Evolutionary conservation across 2,888 invertebrate genomes (phyloP).

Genomic region (Troides aeacus): DNA sequence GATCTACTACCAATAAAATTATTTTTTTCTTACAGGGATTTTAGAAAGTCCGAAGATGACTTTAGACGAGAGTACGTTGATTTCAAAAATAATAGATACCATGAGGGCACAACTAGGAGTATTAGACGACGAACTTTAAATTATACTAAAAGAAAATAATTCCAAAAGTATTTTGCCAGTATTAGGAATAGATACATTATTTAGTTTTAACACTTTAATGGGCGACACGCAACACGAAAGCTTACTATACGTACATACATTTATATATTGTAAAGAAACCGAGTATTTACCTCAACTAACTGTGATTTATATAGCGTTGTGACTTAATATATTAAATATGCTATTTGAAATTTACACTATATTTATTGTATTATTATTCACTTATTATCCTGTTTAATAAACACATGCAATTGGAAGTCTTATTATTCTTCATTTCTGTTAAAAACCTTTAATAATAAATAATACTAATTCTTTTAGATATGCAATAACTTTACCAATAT

Average conservation of each 20-base stretch:
- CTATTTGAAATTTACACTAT: conserved; percentile 35
- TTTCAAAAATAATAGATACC: conserved; percentile 86
- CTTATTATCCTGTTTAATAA: conserved; percentile 33
- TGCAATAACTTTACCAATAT: no score
- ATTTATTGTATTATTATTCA: conserved; percentile 33
- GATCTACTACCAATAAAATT: no score
- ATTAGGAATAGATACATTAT: conserved; percentile 25
- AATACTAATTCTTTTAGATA: no score
- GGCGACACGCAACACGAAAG: conserved; percentile 8
- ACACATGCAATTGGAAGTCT: conserved; percentile 8
- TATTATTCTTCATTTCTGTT: neutral
- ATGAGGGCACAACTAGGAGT: conserved; percentile 86
- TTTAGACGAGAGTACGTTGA: conserved; percentile 83
- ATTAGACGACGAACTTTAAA: conserved; percentile 39
- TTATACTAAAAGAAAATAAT: conserved; percentile 10
- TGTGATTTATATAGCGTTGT: conserved; percentile 59
- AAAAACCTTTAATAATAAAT: neutral
- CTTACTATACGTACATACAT: conserved; percentile 30
- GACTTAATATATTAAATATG: conserved; percentile 36
- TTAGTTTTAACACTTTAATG: conserved; percentile 4
- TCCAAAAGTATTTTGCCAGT: conserved; percentile 42
- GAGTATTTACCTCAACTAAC: conserved; percentile 75
- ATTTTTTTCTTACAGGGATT: conserved; percentile 71
- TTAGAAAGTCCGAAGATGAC: conserved; percentile 85
- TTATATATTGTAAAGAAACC: conserved; percentile 41